Conservation (phyloP, 2,797 vertebrate genomes). For the Neostethus bicornis region DNA sequence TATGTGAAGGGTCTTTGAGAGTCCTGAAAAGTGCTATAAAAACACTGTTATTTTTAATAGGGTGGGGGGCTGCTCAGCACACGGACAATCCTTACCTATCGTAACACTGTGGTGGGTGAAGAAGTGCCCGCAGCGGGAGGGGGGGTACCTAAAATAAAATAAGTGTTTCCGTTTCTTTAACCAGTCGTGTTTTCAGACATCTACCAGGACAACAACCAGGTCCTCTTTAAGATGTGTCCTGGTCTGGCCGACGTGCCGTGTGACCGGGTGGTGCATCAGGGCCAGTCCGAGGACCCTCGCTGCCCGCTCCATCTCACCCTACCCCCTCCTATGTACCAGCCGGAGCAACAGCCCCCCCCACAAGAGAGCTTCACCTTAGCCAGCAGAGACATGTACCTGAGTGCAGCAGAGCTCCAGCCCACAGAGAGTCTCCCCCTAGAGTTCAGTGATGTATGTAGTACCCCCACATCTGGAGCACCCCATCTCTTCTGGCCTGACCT, state of each 20-base stretch:
- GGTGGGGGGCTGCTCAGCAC: too few relatives aligned
- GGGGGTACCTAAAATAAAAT: too few relatives aligned
- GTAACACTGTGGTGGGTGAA: too few relatives aligned
- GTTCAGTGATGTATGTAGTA: slow-evolving; percentile 93
- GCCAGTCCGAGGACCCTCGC: slow-evolving; percentile 90
- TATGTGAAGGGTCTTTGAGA: too few relatives aligned
- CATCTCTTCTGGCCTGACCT: too few relatives aligned
- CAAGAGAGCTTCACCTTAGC: slow-evolving; percentile 83
- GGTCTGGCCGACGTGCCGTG: slow-evolving; percentile 92
- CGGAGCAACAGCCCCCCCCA: slow-evolving; percentile 86
- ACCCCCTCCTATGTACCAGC: slow-evolving; percentile 91
- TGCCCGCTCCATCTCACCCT: slow-evolving; percentile 92
- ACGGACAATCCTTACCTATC: too few relatives aligned
- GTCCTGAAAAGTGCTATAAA: too few relatives aligned
- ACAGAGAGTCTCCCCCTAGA: slow-evolving; percentile 94
- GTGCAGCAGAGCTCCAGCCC: slow-evolving; percentile 95
- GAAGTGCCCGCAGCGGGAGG: too few relatives aligned
- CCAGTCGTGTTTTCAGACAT: slow-evolving; percentile 83
- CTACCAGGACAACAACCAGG: slow-evolving; percentile 92
- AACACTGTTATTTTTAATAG: too few relatives aligned
- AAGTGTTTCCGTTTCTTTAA: slow-evolving; percentile 51
- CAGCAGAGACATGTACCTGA: slow-evolving; percentile 92
- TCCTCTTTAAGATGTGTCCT: slow-evolving; percentile 91
- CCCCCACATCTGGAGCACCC: too few relatives aligned
- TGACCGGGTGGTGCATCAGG: slow-evolving; percentile 88